These are phyloP conservation scores for Acridotheres tristis DNA, from an alignment of 2,797 vertebrate species.

Conservation along the genomic window DNA sequence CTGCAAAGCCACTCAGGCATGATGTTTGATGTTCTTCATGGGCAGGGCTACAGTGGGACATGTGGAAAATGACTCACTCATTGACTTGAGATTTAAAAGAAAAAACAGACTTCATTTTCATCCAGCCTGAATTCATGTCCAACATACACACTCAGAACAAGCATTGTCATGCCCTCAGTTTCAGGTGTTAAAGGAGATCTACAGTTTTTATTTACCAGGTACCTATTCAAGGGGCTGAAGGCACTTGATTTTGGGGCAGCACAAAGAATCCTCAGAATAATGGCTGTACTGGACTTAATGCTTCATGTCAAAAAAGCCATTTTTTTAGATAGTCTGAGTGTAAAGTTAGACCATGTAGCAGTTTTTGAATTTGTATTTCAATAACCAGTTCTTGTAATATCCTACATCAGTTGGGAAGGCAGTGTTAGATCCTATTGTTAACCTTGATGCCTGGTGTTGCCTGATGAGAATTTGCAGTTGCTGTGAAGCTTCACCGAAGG, in stretches of 20 bases:
- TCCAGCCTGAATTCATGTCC: neutral
- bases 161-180: rapidly evolving
- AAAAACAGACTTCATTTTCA: neutral
- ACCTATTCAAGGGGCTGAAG: neutral
- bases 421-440: neutral
- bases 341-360: neutral
- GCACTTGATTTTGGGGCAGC: neutral
- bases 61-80: neutral
- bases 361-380: neutral
- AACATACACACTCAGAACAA: neutral
- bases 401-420: neutral
- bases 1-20: neutral
- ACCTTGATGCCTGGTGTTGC: neutral
- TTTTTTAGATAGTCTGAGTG: neutral
- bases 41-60: neutral
- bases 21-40: neutral
- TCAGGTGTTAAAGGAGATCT: neutral
- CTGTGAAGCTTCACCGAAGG: neutral
- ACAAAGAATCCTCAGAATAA: neutral
- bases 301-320: neutral
- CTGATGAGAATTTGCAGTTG: neutral
- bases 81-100: neutral
- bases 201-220: neutral
- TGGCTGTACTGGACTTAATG: neutral
- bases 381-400: neutral